These are phyloP conservation scores for Leptothorax acervorum DNA, from an alignment of 2,888 invertebrate genomes.

Conservation along the genomic window DNA sequence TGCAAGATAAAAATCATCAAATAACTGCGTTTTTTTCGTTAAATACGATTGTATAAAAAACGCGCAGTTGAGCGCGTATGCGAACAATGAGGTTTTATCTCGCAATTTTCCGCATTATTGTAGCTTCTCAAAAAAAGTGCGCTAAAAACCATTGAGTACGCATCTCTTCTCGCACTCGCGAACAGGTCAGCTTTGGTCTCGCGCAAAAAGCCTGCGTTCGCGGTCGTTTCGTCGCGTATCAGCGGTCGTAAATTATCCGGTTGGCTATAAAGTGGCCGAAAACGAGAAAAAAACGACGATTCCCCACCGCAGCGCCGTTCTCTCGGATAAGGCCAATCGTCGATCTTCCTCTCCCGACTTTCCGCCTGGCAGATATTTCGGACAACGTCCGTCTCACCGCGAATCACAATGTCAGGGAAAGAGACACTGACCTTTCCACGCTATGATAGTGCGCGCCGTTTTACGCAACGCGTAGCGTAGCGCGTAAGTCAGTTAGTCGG, in stretches of 20 bases:
- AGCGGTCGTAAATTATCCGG: conserved; percentile 51
- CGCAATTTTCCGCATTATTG: conserved; percentile 15
- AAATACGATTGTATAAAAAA: conserved; percentile 14
- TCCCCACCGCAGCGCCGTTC: background rate
- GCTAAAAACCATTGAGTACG: background rate
- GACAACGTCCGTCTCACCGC: conserved; percentile 50
- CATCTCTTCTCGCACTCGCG: background rate
- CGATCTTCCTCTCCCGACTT: conserved; percentile 46
- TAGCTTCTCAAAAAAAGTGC: background rate
- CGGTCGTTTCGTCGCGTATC: conserved; percentile 24
- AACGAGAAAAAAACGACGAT: conserved; percentile 22
- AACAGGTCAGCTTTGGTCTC: background rate
- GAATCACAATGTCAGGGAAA: conserved; percentile 59
- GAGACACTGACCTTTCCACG: conserved; percentile 80
- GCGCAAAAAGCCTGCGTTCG: conserved; percentile 7
- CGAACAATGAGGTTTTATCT: background rate
- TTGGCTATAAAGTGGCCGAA: conserved; percentile 26
- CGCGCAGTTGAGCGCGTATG: background rate
- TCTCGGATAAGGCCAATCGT: conserved; percentile 23
- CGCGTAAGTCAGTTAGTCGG: conserved; percentile 24
- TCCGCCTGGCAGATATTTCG: conserved; percentile 69
- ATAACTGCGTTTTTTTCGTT: background rate
- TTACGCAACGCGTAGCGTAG: conserved; percentile 70
- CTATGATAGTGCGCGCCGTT: conserved; percentile 73
- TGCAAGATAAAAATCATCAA: background rate